phyloP scores from a whole-genome alignment of 2,888 invertebrate species.

The Agrypnus murinus region DNA sequence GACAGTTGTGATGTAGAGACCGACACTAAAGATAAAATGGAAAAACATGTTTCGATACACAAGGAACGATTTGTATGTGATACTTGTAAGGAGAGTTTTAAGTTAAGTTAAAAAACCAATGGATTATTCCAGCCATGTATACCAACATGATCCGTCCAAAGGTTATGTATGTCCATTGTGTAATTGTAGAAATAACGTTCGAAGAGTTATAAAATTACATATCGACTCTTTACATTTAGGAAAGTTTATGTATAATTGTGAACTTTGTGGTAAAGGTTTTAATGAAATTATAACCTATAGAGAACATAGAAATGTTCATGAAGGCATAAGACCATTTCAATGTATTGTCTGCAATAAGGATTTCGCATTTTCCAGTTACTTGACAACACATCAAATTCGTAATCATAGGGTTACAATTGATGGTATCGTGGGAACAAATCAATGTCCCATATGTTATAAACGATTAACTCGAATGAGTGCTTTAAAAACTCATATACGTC shows the following conservation, averaged over 20 bases:
- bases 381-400: slow-evolving; percentile 63
- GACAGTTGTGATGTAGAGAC: slow-evolving; percentile 51
- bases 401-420: slow-evolving; percentile 67
- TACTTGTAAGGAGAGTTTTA: slow-evolving; percentile 64
- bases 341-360: slow-evolving; percentile 74
- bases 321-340: slow-evolving; percentile 72
- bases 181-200: slow-evolving; percentile 59
- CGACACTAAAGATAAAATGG: slow-evolving; percentile 46
- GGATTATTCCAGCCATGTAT: slow-evolving; percentile 65
- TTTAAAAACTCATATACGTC: slow-evolving; percentile 70
- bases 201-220: slow-evolving; percentile 63
- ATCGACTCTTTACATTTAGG: slow-evolving; percentile 66
- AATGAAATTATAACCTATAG: slow-evolving; percentile 73
- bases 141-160: slow-evolving; percentile 62
- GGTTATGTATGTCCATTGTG: slow-evolving; percentile 65
- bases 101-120: slow-evolving; percentile 65
- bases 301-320: slow-evolving; percentile 75
- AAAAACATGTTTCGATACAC: slow-evolving; percentile 49
- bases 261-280: slow-evolving; percentile 74
- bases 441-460: slow-evolving; percentile 64
- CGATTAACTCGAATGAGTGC: slow-evolving; percentile 62
- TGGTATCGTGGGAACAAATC: slow-evolving; percentile 69
- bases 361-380: slow-evolving; percentile 71
- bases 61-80: slow-evolving; percentile 57
- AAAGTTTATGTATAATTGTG: slow-evolving; percentile 72